phyloP scores from a whole-genome alignment of 2,113 vertebrate species.

The Atractosteus spatula region DNA sequence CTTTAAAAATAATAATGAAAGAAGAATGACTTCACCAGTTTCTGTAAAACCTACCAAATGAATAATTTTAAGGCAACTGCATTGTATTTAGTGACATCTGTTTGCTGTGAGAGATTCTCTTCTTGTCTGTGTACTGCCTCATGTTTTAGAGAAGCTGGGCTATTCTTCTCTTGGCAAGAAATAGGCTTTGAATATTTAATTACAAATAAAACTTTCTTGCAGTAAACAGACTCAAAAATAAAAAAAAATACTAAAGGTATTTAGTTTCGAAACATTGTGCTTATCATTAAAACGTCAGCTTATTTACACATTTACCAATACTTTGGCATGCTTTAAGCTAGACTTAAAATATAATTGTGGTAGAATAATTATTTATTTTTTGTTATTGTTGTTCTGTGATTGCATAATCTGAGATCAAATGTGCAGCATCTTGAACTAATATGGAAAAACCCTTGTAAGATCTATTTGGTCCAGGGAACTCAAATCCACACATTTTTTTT shows the following conservation, averaged over 20 bases:
- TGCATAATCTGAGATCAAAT: too few species aligned
- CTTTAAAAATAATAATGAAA: background rate
- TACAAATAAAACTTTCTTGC: background rate
- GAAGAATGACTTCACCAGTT: background rate
- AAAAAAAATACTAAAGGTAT: too few species aligned
- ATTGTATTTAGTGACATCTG: background rate
- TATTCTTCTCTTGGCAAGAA: background rate
- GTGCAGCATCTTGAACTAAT: too few species aligned
- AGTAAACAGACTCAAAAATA: too few species aligned
- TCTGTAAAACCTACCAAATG: background rate
- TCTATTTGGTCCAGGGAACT: background rate
- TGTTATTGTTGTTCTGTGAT: too few species aligned
- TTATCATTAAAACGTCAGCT: too few species aligned
- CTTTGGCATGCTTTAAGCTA: too few species aligned
- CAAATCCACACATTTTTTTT: too few species aligned
- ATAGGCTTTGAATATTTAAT: background rate
- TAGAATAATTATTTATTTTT: too few species aligned
- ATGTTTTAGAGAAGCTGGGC: background rate
- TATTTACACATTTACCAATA: too few species aligned
- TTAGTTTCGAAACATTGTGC: too few species aligned
- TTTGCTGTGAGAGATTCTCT: background rate
- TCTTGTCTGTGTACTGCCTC: background rate
- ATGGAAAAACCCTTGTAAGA: background rate
- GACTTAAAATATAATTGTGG: too few species aligned
- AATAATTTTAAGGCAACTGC: slow-evolving; percentile 5